Evolutionary conservation across 2,888 invertebrate species (phyloP), one percentile per base, ranked within the genome.

Genomic region (Aphodius granarius): DNA sequence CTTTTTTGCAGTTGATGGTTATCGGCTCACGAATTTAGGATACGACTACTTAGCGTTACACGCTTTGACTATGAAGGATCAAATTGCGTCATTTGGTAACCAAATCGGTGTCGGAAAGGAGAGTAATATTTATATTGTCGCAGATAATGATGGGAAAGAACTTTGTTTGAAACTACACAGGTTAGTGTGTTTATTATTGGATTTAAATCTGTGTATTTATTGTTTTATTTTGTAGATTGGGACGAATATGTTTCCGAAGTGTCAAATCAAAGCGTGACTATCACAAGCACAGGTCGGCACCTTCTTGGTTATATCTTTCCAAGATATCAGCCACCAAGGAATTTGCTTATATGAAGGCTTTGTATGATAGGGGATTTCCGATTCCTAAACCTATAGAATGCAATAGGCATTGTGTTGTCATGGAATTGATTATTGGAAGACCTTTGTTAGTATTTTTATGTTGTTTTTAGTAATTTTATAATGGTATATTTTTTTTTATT

Each of bases 61-160:
- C 86, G 94, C 95, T 0, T 88, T 98, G 13, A 92, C 95, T 0
- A 91, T 94, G 75, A 91, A 95, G 43, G 92, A 93, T 77, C 91
- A 94, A 0, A 90, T 98, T 17, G 88, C 91, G 63, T 95, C 95
- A 0, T 97, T 99, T 85, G 99, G 99, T 15, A 98, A 97, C 86
- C 98, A 99, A 89, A 99, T 99, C 82, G 99, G 99, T 63, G 96
- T 98, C 62, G 99, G 99, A 66, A 99, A 99, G 86, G 99, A 99
- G 86, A 99, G 99, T 0, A 98, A 98, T 85, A 96, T 99, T 80
- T 99, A 97, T 84, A 92, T 94, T 66, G 97, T 97, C 0, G 94
- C 92, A 2, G 92, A 96, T 88, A 92, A 93, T 79, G 94, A 95
- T 66, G 93, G 92, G 0, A 91, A 92, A 77, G 92, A 95, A 22